Base-by-base conservation (phyloP, 2,888 invertebrate species). In the Phymatocera aterrima region DNA sequence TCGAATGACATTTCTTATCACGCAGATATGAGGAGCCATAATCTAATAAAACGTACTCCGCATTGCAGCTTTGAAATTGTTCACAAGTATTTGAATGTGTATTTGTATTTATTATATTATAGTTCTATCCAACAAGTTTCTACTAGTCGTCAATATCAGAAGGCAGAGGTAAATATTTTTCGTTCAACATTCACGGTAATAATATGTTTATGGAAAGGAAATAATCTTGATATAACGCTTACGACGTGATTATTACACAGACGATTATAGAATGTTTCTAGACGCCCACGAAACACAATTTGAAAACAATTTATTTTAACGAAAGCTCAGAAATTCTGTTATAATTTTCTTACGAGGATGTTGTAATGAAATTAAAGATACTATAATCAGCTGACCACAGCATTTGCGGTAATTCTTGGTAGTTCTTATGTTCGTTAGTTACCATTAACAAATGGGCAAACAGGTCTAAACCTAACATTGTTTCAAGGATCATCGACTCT, bases 341-440 rank as follows among this genome's bases (percentile, higher is more conserved):
- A 4, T n/a, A n/a, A n/a, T n/a, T 6, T 12, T 12, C 46, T 51
- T 15, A 2, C 34, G 24, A 68, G 46, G 46, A 43, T 46, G 43
- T 68, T 21, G 64, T 64, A 18, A 24, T 28, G n/a, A n/a, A 68
- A 68, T 68, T 64, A 68, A 46, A 34, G 72, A 72, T 72, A 72
- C 48, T 72, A 72, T 51, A 72, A 72, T 72, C 72, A 51, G 28
- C 28, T 28, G 72, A 72, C 72, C 72, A 48, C 72, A 48, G 18
- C 72, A 18, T 28, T n/a, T 51, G 51, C 18, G 34, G 51, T 51
- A 72, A 28, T 72, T 72, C 70, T 31, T 18, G 48, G 48, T 31
- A 51, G 28, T 28, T 31, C 48, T 48, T 10, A n/a, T n/a, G n/a
- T n/a, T n/a, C n/a, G 34, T 10, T 48, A 18, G 31, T 48, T n/a